Percentiles rank a stretch among this genome's conserved stretches.
Evolutionary conservation across 2,113 vertebrate species (phyloP).

Genomic region (Choloepus hoffmanni): DNA sequence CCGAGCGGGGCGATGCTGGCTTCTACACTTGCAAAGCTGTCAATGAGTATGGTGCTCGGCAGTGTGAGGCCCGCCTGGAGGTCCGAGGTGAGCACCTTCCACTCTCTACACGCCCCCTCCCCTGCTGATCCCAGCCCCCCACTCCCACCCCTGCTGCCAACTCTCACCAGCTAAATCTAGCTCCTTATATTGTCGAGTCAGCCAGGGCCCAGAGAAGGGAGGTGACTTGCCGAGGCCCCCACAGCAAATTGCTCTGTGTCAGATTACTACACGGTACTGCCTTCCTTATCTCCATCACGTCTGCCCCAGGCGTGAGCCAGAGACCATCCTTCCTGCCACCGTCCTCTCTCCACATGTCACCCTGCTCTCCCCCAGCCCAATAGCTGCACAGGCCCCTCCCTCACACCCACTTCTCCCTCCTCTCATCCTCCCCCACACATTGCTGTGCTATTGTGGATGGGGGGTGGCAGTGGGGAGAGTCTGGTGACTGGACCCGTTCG

Average conservation of each 20-base stretch:
- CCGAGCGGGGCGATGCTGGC: slow-evolving; percentile 91
- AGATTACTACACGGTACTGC: background rate
- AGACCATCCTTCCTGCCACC: background rate
- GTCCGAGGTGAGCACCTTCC: slow-evolving; percentile 93
- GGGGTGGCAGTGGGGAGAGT: slow-evolving; percentile 27
- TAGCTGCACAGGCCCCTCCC: background rate
- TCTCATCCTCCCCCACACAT: background rate
- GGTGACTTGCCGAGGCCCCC: background rate
- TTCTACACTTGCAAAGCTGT: slow-evolving; percentile 98
- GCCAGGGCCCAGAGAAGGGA: slow-evolving; percentile 20
- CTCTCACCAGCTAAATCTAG: background rate
- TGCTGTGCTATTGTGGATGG: slow-evolving; percentile 42
- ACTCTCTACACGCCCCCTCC: background rate
- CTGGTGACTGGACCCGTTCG: slow-evolving; percentile 80
- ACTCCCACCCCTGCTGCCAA: slow-evolving; percentile 56
- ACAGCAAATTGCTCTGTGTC: background rate
- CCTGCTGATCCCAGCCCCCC: background rate
- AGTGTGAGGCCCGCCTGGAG: slow-evolving; percentile 95
- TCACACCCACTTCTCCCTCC: background rate
- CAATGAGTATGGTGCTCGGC: slow-evolving; percentile 97
- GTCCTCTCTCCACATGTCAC: background rate
- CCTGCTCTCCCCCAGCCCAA: background rate
- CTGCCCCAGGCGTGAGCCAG: background rate
- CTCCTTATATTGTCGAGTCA: background rate
- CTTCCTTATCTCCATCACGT: background rate